Conservation (phyloP, 2,888 invertebrate species). For the Reticulitermes lucifugus region DNA sequence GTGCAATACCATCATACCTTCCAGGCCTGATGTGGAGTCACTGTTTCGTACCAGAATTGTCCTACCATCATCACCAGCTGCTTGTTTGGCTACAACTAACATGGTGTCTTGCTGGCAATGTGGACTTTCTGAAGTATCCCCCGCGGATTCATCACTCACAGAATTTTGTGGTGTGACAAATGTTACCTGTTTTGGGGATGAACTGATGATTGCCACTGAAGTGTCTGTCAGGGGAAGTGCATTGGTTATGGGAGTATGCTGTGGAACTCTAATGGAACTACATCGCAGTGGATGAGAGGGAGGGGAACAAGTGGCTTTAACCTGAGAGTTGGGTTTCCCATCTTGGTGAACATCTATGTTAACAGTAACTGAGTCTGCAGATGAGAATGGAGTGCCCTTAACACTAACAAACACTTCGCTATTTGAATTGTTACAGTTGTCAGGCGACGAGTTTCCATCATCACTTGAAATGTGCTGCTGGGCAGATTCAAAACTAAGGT, state of each 20-base stretch:
- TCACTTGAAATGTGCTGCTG: slow-evolving; percentile 43
- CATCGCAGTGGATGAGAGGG: background rate
- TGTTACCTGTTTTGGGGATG: slow-evolving; percentile 46
- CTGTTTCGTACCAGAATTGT: background rate
- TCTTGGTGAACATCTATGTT: slow-evolving; percentile 46
- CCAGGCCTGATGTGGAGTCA: background rate
- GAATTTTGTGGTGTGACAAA: slow-evolving; percentile 47
- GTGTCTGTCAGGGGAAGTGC: background rate
- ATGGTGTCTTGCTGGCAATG: background rate
- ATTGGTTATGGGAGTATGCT: background rate
- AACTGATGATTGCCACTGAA: slow-evolving; percentile 37
- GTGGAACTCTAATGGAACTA: background rate
- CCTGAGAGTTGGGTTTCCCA: background rate
- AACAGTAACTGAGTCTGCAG: slow-evolving; percentile 51
- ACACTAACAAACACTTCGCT: slow-evolving; percentile 51
- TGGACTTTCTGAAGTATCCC: background rate
- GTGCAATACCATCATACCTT: slow-evolving; percentile 22
- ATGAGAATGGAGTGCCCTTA: slow-evolving; percentile 49
- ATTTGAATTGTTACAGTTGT: slow-evolving; percentile 42
- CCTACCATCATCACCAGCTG: background rate
- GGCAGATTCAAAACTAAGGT: slow-evolving; percentile 54
- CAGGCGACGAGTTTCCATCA: slow-evolving; percentile 40
- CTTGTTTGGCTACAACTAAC: background rate
- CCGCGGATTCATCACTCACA: slow-evolving; percentile 31
- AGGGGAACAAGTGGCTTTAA: background rate